A percentile compares a stretch with the other conserved stretches of the same genome.
Conservation (phyloP, 2,113 vertebrate genomes). For the Nestor notabilis region DNA sequence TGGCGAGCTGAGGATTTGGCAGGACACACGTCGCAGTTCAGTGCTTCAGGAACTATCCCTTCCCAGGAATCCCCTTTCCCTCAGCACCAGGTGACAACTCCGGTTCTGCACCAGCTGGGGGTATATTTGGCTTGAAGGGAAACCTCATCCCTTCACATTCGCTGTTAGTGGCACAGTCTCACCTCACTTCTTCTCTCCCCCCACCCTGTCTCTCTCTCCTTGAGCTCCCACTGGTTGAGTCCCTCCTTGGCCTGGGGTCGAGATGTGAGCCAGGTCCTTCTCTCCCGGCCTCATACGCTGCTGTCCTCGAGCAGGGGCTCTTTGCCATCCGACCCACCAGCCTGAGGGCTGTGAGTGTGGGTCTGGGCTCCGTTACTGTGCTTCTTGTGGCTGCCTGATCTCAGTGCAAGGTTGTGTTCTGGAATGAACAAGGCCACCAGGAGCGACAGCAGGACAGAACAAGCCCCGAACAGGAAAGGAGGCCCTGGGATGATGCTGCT, state of each 20-base stretch:
- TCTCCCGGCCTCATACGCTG: conserved; percentile 80
- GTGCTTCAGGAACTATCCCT: not conserved
- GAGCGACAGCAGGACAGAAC: conserved; percentile 89
- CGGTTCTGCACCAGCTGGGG: conserved; percentile 6
- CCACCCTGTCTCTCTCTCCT: not conserved
- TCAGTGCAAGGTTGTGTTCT: conserved; percentile 82
- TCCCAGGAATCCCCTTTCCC: not conserved
- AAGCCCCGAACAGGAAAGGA: conserved; percentile 91
- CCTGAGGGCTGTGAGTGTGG: conserved; percentile 85
- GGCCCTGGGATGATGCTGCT: conserved; percentile 93
- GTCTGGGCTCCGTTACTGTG: conserved; percentile 85
- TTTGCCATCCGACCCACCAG: conserved; percentile 83
- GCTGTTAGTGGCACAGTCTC: not conserved
- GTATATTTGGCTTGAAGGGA: conserved; percentile 31
- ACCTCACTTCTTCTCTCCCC: not conserved
- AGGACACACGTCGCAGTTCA: not conserved
- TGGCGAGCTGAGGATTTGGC: not conserved
- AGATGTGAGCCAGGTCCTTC: not conserved
- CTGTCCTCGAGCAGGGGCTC: conserved; percentile 92
- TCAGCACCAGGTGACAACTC: not conserved
- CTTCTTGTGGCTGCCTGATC: conserved; percentile 87
- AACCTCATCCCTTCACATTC: not conserved
- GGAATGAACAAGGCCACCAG: conserved; percentile 93
- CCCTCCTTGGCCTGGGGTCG: not conserved
- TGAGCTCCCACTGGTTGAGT: not conserved